These are phyloP conservation scores for Listronotus bonariensis DNA, from an alignment of 1,140 invertebrate species.

Conservation along the genomic window DNA sequence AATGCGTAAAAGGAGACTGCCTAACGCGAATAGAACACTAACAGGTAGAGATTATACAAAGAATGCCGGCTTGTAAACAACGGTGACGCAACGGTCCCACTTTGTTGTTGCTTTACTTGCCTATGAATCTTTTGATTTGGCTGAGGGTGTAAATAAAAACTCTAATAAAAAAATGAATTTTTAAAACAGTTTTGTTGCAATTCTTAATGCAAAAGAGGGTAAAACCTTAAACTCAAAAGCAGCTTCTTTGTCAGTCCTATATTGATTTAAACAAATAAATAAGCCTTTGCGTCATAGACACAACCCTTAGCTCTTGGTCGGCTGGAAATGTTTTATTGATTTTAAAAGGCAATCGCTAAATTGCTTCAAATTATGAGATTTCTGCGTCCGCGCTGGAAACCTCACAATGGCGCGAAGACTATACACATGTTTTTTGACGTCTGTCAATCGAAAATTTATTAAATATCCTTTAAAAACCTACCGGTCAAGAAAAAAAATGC, in stretches of 20 bases:
- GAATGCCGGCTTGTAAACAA: no score
- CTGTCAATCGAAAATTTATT: slow-evolving; percentile 46
- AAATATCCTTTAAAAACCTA: slow-evolving; percentile 4
- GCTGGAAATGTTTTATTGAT: slow-evolving; percentile 41
- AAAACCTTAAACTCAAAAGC: no score
- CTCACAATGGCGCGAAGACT: slow-evolving; percentile 47
- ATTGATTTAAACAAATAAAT: slow-evolving; percentile 31
- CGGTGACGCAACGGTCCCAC: no score
- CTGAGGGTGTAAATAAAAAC: no score
- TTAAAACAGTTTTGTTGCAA: background rate
- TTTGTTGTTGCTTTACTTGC: no score
- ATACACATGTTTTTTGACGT: slow-evolving; percentile 50
- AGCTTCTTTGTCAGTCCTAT: background rate
- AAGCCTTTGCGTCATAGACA: slow-evolving; percentile 41
- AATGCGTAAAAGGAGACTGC: no score
- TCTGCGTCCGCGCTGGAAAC: slow-evolving; percentile 35
- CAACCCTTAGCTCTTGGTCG: slow-evolving; percentile 28
- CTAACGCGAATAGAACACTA: no score
- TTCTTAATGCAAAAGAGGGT: background rate
- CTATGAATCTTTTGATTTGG: no score
- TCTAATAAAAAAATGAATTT: no score
- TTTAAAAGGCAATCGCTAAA: slow-evolving; percentile 40
- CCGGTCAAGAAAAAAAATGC: slow-evolving; percentile 9
- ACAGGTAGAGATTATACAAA: no score
- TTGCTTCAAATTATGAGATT: slow-evolving; percentile 25